These are phyloP conservation scores for Nothura maculosa DNA, from an alignment of 2,797 vertebrate species.

Conservation along the genomic window DNA sequence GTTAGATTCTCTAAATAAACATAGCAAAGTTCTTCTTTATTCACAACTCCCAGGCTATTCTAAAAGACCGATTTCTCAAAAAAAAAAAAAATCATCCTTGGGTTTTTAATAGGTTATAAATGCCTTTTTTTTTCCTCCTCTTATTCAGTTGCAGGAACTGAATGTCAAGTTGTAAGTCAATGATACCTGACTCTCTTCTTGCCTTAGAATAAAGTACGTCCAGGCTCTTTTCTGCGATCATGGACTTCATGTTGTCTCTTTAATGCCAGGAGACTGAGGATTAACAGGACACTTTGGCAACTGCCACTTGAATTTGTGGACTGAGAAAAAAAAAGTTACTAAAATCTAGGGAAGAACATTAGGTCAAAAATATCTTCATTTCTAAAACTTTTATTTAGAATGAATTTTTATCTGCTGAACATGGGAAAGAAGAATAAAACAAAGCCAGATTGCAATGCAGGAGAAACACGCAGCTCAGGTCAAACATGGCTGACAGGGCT, in stretches of 20 bases:
- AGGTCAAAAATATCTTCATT: not conserved
- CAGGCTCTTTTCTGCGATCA: not conserved
- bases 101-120: slow-evolving; percentile 78
- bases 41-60: slow-evolving; percentile 71
- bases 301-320: not conserved
- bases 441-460: slow-evolving; percentile 25
- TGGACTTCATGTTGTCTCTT: not conserved
- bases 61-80: slow-evolving; percentile 65
- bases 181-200: slow-evolving; percentile 34
- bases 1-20: slow-evolving; percentile 84
- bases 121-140: not conserved
- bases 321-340: not conserved
- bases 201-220: slow-evolving; percentile 43
- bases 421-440: not conserved
- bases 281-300: not conserved
- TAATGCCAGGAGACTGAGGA: not conserved
- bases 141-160: slow-evolving; percentile 49
- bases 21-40: slow-evolving; percentile 76
- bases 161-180: slow-evolving; percentile 60
- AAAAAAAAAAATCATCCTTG: slow-evolving; percentile 45
- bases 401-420: slow-evolving; percentile 1
- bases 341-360: not conserved
- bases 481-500: not conserved
- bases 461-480: slow-evolving; percentile 20
- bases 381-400: not conserved